Evolutionary conservation across 2,113 vertebrate species (phyloP), one percentile per base, ranked within the genome.

Genomic region (Calidris pygmaea): DNA sequence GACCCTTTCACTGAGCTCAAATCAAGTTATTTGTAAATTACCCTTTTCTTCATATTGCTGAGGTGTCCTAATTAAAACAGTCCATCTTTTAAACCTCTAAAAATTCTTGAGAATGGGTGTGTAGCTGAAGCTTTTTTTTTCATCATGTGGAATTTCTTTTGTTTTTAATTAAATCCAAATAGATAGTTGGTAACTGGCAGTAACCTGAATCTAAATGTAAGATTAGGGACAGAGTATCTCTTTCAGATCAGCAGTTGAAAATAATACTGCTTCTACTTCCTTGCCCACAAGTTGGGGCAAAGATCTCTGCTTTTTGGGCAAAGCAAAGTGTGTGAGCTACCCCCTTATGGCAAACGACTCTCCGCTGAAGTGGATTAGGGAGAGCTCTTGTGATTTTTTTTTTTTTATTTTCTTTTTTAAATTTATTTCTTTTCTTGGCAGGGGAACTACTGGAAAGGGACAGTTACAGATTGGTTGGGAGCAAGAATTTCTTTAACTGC

Each of bases 111-210:
- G 37, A 87, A 78, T 66, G 22, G 47, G 29, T 59, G 11, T 6
- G 0, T 56, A 90, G 68, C 65, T 76, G 37, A 43, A 83, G 50
- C 12, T 52, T 47, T 78, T 80, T 80, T 80, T 91, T 85, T 53
- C 89, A 70, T 85, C 11, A n/a, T 0, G 4, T 1, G 2, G n/a
- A 43, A 71, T 88, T 92, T 84, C 0, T 55, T 71, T 89, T 80
- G 30, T 6, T 81, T 88, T 75, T 59, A 74, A 79, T 97, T 85
- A 85, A 83, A 77, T 94, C 86, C 47, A 93, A 32, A 85, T 72
- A 53, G 34, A 10, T 62, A 63, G 35, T 14, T 12, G 5, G 29
- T 84, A 56, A 76, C 60, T 90, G 84, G 35, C 37, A 48, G 14
- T 58, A 81, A 48, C 37, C 12, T n/a, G 37, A 88, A 83, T 94